Conservation (phyloP, 2,797 vertebrate species). For the Cuculus canorus region DNA sequence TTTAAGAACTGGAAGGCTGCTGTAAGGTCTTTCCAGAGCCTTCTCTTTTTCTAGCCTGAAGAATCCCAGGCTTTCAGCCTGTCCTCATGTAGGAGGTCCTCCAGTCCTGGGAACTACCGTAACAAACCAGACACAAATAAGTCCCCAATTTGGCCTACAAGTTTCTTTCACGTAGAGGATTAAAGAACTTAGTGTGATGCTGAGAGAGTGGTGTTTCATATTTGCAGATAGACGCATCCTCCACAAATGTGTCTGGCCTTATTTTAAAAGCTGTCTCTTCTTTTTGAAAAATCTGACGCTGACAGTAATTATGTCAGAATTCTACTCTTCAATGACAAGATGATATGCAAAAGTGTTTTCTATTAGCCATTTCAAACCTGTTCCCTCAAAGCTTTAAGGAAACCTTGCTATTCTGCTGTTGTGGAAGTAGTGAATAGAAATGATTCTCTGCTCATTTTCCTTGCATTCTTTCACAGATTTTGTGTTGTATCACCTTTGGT, state of each 20-base stretch:
- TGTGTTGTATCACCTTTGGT: background rate
- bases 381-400: background rate
- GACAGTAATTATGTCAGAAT: background rate
- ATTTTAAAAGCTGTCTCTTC: background rate
- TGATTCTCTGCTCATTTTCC: background rate
- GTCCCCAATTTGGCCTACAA: fast-evolving
- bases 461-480: background rate
- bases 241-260: background rate
- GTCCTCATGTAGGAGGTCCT: too few species aligned
- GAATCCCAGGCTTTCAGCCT: too few species aligned
- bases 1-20: too few species aligned
- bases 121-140: fast-evolving
- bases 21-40: too few species aligned
- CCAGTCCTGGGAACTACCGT: background rate
- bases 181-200: background rate
- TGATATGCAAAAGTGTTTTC: background rate
- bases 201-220: fast-evolving
- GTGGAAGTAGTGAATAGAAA: background rate
- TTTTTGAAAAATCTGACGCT: background rate
- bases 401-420: background rate
- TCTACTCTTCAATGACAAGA: background rate
- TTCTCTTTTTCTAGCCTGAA: too few species aligned
- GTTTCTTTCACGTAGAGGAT: background rate
- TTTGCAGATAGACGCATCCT: fast-evolving
- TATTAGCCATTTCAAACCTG: background rate